Conservation (phyloP, 2,113 vertebrate genomes). For the Megaceryle torquata region DNA sequence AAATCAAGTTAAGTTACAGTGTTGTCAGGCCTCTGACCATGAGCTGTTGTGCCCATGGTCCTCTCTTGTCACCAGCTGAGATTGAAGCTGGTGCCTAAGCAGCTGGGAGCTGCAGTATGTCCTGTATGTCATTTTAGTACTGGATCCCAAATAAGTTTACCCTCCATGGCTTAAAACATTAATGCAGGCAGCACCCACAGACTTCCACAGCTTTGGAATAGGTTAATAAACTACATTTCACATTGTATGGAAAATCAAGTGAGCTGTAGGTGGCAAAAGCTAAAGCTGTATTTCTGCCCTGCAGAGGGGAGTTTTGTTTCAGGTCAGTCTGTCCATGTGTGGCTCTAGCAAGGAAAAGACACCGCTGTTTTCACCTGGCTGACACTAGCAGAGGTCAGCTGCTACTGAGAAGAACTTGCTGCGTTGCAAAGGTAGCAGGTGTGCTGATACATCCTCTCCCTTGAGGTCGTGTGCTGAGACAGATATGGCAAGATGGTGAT, state of each 20-base stretch:
- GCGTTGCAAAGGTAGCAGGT: background rate
- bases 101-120: background rate
- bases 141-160: background rate
- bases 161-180: background rate
- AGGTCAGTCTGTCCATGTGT: fast-evolving
- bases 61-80: background rate
- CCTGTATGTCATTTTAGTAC: background rate
- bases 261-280: background rate
- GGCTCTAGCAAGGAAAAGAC: background rate
- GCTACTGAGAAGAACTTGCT: background rate
- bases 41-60: background rate
- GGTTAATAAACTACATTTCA: background rate
- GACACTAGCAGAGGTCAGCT: background rate
- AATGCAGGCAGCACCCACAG: background rate
- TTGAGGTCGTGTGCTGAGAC: fast-evolving
- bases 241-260: background rate
- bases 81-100: background rate
- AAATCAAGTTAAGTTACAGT: background rate
- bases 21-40: background rate
- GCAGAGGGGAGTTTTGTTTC: background rate
- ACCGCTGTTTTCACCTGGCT: background rate
- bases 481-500: background rate
- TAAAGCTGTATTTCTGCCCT: background rate
- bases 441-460: background rate
- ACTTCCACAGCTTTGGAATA: background rate